Base-by-base conservation (phyloP, 2,113 vertebrate genomes). In the Bos indicus region DNA sequence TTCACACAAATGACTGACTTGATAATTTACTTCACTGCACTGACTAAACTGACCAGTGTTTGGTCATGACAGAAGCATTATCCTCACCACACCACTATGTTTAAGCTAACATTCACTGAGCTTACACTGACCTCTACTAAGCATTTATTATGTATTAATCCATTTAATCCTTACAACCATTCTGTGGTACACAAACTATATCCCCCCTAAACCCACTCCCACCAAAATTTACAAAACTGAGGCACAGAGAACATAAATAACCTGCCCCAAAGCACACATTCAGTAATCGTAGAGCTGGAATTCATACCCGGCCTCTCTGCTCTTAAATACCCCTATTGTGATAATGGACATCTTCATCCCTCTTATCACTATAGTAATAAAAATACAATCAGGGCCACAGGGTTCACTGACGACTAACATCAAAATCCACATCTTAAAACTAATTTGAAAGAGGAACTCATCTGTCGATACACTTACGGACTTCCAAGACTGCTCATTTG, bases 401-500 rank as follows among this genome's bases (percentile, higher is more conserved):
- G 30, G 17, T 40, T 82, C 56, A 83, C 28, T n/a, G 12, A 91
- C 1, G 2, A 54, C 28, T 74, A 93, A 87, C 71, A 71, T 48
- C 26, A 62, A 94, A 91, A 71, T 78, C 33, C 83, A 28, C 10
- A 78, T 19, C 46, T 86, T 74, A 80, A 80, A 83, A 52, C 19
- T 28, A 54, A 67, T 33, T n/a, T 92, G n/a, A 94, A 94, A 92
- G 52, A 88, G 43, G 26, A 60, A 43, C 10, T 83, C 89, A 60
- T 90, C 40, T 28, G 10, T 56, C 26, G 30, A 15, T 12, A 51
- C 78, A 97, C 97, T 98, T 95, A 98, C 81, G 33, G 77, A 92
- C 88, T 97, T 98, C 97, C 96, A 98, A 56, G 87, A 95, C 10
- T 91, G 95, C 74, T 98, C 81, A 52, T 67, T 98, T 51, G 54